Base-by-base conservation (phyloP, 2,113 vertebrate species). In the Motacilla tschutschensis region DNA sequence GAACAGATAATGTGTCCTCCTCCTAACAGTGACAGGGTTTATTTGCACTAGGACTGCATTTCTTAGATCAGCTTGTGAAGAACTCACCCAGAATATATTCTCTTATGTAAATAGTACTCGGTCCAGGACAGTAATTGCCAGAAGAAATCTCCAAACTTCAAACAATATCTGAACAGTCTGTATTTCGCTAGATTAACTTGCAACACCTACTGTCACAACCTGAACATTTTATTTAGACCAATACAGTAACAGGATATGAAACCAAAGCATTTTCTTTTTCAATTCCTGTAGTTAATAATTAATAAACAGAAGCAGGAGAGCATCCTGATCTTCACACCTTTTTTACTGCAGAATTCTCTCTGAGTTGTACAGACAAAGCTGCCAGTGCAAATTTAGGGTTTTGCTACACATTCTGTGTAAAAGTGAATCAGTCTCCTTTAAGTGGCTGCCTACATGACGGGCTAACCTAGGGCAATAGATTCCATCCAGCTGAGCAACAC, bases 401-500 rank as follows among this genome's bases (percentile, higher is more conserved):
- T 47, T 89, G 40, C 28, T 80, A 17, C 25, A 18, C 40, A 28
- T 62, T 48, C 80, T 60, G 21, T 14, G 20, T 51, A 46, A 64
- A 91, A 89, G 59, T 33, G 46, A 88, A 50, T 74, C 65, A 76
- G 48, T 57, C 25, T 89, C 64, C 29, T 87, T 85, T 88, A 93
- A 87, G 51, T 81, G 87, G 14, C 35, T 94, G 60, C 40, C 59
- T 83, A 22, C 1, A 2, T 15, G 67, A 88, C 65, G 83, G 50
- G 20, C 31, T 94, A 87, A 95, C 81, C 58, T 76, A 57, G 40
- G 87, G 93, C 90, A 89, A 90, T 58, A 36, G 22, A 78, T 71
- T 86, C 69, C 47, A 94, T 74, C 14, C 50, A 88, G 87, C 76
- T 80, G 79, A 89, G 75, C 62, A 92, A 58, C 72, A 87, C 62